Percentiles rank a stretch among this genome's conserved stretches.
Conservation (phyloP, 2,888 invertebrate genomes). For the Drosophila macrospina region DNA sequence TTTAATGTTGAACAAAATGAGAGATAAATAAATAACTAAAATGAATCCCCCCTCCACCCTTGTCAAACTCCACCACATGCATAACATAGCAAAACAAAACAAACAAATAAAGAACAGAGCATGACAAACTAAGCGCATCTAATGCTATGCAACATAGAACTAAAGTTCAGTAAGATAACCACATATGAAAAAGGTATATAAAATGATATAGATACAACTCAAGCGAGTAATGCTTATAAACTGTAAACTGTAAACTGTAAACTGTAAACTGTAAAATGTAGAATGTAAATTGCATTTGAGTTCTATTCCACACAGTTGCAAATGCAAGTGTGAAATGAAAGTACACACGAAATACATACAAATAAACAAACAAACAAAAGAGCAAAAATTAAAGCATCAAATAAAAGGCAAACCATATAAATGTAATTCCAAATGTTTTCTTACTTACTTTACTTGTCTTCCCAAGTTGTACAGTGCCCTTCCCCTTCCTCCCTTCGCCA, state of each 20-base stretch:
- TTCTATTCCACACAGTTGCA: slow-evolving; percentile 59
- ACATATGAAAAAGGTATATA: slow-evolving; percentile 16
- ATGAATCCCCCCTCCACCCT: slow-evolving; percentile 13
- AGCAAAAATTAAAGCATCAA: slow-evolving; percentile 66
- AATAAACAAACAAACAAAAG: slow-evolving; percentile 30
- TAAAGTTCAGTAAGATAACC: slow-evolving; percentile 61
- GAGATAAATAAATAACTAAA: slow-evolving; percentile 38
- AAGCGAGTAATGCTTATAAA: slow-evolving; percentile 64
- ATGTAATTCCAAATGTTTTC: slow-evolving; percentile 53
- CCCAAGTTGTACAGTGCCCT: neutral
- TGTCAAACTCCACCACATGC: slow-evolving; percentile 5
- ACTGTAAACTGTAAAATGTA: slow-evolving; percentile 42
- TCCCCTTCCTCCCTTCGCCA: neutral
- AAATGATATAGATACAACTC: slow-evolving; percentile 41
- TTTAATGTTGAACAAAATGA: slow-evolving; percentile 46
- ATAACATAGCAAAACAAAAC: slow-evolving; percentile 30
- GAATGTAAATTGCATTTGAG: slow-evolving; percentile 72
- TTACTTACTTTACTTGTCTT: slow-evolving; percentile 26
- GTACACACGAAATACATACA: slow-evolving; percentile 22
- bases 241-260: slow-evolving; percentile 64
- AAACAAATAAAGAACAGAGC: slow-evolving; percentile 46
- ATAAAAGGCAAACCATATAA: slow-evolving; percentile 76
- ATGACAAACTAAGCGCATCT: slow-evolving; percentile 75
- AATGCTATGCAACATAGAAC: slow-evolving; percentile 67
- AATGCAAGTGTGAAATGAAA: slow-evolving; percentile 31